A percentile compares a stretch with the other conserved stretches of the same genome.
phyloP scores from a whole-genome alignment of 2,113 vertebrate genomes.

The Guaruba guarouba region DNA sequence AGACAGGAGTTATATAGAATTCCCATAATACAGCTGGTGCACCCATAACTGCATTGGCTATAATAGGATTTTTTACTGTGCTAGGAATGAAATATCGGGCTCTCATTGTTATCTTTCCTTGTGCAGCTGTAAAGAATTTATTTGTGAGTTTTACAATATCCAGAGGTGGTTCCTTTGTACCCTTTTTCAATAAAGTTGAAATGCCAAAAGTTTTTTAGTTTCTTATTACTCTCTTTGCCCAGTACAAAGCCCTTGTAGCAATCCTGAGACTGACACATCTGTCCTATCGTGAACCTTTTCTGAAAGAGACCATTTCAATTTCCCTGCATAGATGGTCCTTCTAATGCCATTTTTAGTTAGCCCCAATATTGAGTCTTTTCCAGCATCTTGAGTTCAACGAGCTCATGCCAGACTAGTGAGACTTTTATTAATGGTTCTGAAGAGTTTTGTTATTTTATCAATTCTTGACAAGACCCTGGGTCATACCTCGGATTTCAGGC shows the following conservation, averaged over 20 bases:
- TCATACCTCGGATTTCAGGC: background rate
- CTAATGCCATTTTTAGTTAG: background rate
- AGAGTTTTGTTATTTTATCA: background rate
- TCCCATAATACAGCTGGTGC: slow-evolving; percentile 29
- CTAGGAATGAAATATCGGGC: slow-evolving; percentile 49
- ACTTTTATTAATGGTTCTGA: background rate
- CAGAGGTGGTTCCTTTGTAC: slow-evolving; percentile 58
- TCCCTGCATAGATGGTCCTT: background rate
- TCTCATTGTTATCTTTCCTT: slow-evolving; percentile 54
- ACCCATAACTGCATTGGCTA: slow-evolving; percentile 28
- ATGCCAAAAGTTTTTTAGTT: slow-evolving; percentile 8
- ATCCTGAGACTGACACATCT: background rate
- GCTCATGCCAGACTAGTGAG: background rate
- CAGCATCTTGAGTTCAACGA: background rate
- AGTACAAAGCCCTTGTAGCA: background rate
- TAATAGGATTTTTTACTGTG: slow-evolving; percentile 66
- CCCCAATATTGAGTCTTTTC: background rate
- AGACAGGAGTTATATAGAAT: slow-evolving; percentile 38
- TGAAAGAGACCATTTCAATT: background rate
- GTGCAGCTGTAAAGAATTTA: slow-evolving; percentile 63
- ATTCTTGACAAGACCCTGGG: background rate
- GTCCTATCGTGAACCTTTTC: background rate
- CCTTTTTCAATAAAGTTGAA: slow-evolving; percentile 49
- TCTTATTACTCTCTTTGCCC: slow-evolving; percentile 27
- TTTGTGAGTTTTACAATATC: slow-evolving; percentile 60